phyloP scores from a whole-genome alignment of 2,888 invertebrate genomes.

The Cerceris ruficornis region DNA sequence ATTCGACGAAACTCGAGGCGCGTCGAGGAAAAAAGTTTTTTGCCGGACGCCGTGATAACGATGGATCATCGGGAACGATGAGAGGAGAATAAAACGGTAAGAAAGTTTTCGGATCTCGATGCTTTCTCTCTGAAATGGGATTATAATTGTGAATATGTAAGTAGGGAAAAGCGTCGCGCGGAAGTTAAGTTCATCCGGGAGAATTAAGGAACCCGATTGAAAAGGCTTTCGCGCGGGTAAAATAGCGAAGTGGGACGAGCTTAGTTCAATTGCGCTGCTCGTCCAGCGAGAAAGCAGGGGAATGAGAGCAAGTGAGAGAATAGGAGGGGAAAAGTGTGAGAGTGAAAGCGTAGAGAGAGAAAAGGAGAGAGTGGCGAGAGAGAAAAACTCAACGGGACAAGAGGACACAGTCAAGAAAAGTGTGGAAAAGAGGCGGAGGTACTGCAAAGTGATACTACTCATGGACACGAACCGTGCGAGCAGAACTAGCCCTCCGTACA shows the following conservation, averaged over 20 bases:
- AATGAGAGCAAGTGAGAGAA: not conserved
- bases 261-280: slow-evolving; percentile 32
- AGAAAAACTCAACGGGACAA: not conserved
- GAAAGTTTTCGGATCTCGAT: slow-evolving; percentile 18
- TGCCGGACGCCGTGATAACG: slow-evolving; percentile 3
- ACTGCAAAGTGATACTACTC: slow-evolving; percentile 19
- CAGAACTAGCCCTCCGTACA: slow-evolving; percentile 25
- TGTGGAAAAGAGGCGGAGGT: not conserved
- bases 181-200: slow-evolving; percentile 41
- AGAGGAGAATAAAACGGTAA: slow-evolving; percentile 18
- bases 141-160: slow-evolving; percentile 65
- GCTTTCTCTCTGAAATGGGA: slow-evolving; percentile 29
- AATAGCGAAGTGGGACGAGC: slow-evolving; percentile 13
- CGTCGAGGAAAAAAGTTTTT: slow-evolving; percentile 9
- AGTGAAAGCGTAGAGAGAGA: not conserved
- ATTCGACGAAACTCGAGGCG: slow-evolving; percentile 9
- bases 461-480: slow-evolving; percentile 12
- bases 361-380: not conserved
- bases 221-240: slow-evolving; percentile 23
- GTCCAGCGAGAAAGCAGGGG: not conserved
- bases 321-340: not conserved
- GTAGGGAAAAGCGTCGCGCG: slow-evolving; percentile 36
- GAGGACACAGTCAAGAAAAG: slow-evolving; percentile 4
- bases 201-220: slow-evolving; percentile 52
- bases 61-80: slow-evolving; percentile 14